A percentile compares a stretch with the other conserved stretches of the same genome.
Evolutionary conservation across 2,113 vertebrate genomes (phyloP).

Genomic region (Chloropsis hardwickii): DNA sequence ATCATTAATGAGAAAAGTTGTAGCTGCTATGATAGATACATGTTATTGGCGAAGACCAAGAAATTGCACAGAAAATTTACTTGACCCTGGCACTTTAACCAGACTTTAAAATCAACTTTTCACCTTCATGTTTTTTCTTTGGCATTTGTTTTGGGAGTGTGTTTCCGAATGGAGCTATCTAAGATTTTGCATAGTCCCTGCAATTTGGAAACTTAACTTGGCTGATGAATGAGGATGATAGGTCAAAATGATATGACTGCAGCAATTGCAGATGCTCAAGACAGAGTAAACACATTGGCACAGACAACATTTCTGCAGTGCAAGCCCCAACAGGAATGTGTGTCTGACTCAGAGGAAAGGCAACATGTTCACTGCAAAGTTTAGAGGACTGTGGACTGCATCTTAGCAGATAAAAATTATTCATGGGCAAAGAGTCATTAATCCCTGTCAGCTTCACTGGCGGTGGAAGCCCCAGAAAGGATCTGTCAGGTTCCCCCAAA

Average conservation of each 20-base stretch:
- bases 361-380: neutral
- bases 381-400: neutral
- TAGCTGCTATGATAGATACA: neutral
- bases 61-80: neutral
- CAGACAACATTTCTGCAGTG: neutral
- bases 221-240: neutral
- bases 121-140: neutral
- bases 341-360: neutral
- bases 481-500: neutral
- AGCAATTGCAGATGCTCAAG: neutral
- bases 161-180: neutral
- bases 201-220: neutral
- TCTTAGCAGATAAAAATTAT: neutral
- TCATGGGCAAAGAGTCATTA: neutral
- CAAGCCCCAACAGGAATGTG: slow-evolving; percentile 24
- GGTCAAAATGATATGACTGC: neutral
- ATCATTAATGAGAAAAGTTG: neutral
- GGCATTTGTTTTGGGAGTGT: neutral
- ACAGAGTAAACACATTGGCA: neutral
- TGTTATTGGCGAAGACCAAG: neutral
- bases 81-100: neutral
- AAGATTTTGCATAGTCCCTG: neutral
- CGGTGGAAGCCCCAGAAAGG: neutral
- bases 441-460: neutral
- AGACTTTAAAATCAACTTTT: neutral